Evolutionary conservation across 1,140 invertebrate genomes (phyloP).

Genomic region (Apis mellifera): Amel_HAv3.1 CM009936.2:17135501-17136000

Average conservation of each 20-base stretch:
- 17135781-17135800: conserved; percentile 56
- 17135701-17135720: conserved; percentile 77
- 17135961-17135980: conserved; percentile 38
- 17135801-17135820: not conserved
- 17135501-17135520: no score
- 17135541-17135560: conserved; percentile 67
- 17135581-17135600: conserved; percentile 76
- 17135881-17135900: conserved; percentile 44
- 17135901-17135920: conserved; percentile 69
- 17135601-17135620: conserved; percentile 78
- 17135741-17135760: conserved; percentile 33
- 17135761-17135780: conserved; percentile 72
- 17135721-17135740: conserved; percentile 76
- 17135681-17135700: conserved; percentile 76
- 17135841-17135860: conserved; percentile 41
- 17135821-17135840: conserved; percentile 40
- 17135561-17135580: conserved; percentile 3
- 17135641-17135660: no score
- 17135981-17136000: not conserved
- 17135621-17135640: conserved; percentile 73
- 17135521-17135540: no score
- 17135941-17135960: conserved; percentile 60
- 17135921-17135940: conserved; percentile 55
- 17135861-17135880: conserved; percentile 41
- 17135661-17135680: conserved; percentile 66